A percentile compares a stretch with the other conserved stretches of the same genome.
These are phyloP conservation scores for Phylloscopus trochiloides DNA, from an alignment of 2,113 vertebrate species.

Conservation along the genomic window DNA sequence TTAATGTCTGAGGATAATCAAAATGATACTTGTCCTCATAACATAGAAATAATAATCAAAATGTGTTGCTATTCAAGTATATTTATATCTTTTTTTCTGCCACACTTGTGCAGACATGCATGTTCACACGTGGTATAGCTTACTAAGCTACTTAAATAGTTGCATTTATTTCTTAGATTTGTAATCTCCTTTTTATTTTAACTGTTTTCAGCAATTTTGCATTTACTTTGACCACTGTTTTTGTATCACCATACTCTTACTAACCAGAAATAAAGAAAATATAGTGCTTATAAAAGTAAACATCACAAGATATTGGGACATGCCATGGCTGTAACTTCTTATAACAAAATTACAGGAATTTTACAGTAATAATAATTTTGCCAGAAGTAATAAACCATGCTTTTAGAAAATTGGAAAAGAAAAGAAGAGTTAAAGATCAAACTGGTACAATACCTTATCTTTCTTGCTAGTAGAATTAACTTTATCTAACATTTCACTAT, in stretches of 20 bases:
- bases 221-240: neutral
- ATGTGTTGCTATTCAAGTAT: neutral
- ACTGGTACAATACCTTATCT: neutral
- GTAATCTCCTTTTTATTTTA: neutral
- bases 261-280: neutral
- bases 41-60: neutral
- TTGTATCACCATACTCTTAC: neutral
- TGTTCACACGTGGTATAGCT: neutral
- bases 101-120: neutral
- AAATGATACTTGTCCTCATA: neutral
- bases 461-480: neutral
- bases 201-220: neutral
- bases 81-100: neutral
- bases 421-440: neutral
- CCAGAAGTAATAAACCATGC: neutral
- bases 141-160: neutral
- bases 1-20: neutral
- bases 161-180: neutral
- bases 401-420: neutral
- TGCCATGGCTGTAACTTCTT: neutral
- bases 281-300: neutral
- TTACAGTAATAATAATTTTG: neutral
- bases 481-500: neutral
- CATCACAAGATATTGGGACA: neutral
- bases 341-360: neutral